phyloP scores from a whole-genome alignment of 2,113 vertebrate species.

The Prolemur simus region DNA sequence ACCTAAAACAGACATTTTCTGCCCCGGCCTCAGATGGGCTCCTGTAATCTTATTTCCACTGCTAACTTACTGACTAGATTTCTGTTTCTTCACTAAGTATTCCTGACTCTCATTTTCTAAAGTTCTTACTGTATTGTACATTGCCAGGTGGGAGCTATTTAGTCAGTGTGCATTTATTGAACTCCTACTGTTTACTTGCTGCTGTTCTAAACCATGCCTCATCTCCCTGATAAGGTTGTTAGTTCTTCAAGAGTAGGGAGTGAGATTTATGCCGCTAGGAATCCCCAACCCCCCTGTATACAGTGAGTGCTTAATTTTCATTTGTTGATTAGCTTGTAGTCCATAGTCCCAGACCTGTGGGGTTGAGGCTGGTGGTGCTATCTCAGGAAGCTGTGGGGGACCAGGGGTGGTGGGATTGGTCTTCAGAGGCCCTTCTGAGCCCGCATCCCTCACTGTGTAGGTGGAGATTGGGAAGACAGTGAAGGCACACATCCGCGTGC shows the following conservation, averaged over 20 bases:
- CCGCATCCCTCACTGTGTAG: slow-evolving; percentile 77
- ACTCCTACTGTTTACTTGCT: background rate
- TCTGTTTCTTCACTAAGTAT: background rate
- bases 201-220: background rate
- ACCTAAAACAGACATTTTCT: background rate
- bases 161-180: background rate
- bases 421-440: background rate
- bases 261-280: background rate
- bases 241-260: background rate
- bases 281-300: background rate
- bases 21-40: background rate
- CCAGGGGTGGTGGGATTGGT: fast-evolving
- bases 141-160: background rate
- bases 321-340: background rate
- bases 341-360: background rate
- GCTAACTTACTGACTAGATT: background rate
- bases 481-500: slow-evolving; percentile 91
- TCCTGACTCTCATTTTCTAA: background rate
- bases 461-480: slow-evolving; percentile 96
- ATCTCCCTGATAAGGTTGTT: background rate
- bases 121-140: background rate
- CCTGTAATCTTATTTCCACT: background rate
- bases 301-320: background rate
- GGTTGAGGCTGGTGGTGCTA: background rate
- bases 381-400: background rate